Evolutionary conservation across 1,140 invertebrate species (phyloP).

Genomic region (Drosophila tristis): DNA sequence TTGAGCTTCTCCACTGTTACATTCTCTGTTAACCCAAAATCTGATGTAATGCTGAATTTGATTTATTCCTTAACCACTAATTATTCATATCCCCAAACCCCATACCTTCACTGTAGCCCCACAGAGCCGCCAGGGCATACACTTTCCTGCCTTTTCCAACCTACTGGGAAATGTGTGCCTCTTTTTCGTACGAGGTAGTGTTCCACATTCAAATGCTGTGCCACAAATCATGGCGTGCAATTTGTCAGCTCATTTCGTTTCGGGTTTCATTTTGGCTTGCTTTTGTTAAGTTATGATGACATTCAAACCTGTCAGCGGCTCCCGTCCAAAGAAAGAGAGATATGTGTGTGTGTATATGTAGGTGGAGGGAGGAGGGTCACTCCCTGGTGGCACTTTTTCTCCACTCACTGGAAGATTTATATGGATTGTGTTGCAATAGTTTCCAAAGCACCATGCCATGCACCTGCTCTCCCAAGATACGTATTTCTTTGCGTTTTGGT

Average conservation of each 20-base stretch:
- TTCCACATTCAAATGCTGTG: constrained; percentile 61
- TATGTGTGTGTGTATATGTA: neutral
- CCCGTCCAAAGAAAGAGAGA: constrained; percentile 22
- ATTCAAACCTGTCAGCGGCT: constrained; percentile 70
- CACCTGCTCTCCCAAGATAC: constrained; percentile 53
- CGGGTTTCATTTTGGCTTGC: constrained; percentile 48
- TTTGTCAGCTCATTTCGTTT: constrained; percentile 77
- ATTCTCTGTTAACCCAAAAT: neutral
- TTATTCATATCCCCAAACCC: neutral
- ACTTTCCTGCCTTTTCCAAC: constrained; percentile 29
- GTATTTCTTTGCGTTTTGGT: constrained; percentile 17
- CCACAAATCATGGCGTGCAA: constrained; percentile 63
- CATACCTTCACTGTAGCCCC: neutral
- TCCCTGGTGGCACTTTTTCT: constrained; percentile 31
- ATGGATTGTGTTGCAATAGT: constrained; percentile 67
- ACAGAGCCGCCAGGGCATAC: constrained; percentile 17
- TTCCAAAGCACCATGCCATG: constrained; percentile 29
- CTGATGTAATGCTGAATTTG: neutral
- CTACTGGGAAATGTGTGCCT: constrained; percentile 26
- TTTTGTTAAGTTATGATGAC: constrained; percentile 73
- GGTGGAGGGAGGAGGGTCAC: constrained; percentile 1
- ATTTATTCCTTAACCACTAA: neutral
- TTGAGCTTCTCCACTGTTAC: too few relatives aligned
- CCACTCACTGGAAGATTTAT: constrained; percentile 66
- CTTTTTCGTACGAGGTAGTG: constrained; percentile 29